A percentile compares a stretch with the other conserved stretches of the same genome.
Evolutionary conservation across 1,140 invertebrate genomes (phyloP).

Genomic region (Bilobella aurantiaca): DNA sequence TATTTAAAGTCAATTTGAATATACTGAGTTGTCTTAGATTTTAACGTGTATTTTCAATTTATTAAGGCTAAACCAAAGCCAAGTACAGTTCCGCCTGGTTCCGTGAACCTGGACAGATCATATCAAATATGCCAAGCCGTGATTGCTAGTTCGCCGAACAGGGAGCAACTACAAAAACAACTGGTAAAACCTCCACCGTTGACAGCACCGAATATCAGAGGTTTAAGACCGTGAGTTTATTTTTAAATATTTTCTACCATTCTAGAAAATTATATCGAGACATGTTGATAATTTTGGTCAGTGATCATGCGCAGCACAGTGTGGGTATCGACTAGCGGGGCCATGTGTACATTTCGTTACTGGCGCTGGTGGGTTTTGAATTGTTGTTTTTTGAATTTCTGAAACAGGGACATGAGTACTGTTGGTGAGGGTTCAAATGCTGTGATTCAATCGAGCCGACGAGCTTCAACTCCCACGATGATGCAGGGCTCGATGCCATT

Average conservation of each 20-base stretch:
- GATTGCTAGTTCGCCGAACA: conserved; percentile 80
- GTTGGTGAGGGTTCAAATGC: conserved; percentile 8
- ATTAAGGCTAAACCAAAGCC: conserved; percentile 21
- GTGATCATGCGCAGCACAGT: no score
- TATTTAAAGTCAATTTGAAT: not conserved
- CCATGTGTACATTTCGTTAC: no score
- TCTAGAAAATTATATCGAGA: no score
- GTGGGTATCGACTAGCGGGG: no score
- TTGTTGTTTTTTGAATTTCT: no score
- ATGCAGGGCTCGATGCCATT: conserved; percentile 23
- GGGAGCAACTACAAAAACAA: conserved; percentile 73
- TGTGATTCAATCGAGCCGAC: conserved; percentile 25
- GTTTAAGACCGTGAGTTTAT: not conserved
- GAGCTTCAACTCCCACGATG: conserved; percentile 26
- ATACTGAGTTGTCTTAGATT: no score
- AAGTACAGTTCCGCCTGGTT: conserved; percentile 56
- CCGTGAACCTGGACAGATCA: conserved; percentile 81
- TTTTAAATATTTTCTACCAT: no score
- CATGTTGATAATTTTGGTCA: no score
- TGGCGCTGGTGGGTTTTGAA: no score
- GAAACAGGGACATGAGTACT: conserved; percentile 11
- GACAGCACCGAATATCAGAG: not conserved
- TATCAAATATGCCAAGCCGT: conserved; percentile 93
- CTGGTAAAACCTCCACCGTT: conserved; percentile 68
- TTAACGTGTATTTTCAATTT: no score